phyloP scores from a whole-genome alignment of 2,113 vertebrate genomes.

The Cranoglanis bouderius region DNA sequence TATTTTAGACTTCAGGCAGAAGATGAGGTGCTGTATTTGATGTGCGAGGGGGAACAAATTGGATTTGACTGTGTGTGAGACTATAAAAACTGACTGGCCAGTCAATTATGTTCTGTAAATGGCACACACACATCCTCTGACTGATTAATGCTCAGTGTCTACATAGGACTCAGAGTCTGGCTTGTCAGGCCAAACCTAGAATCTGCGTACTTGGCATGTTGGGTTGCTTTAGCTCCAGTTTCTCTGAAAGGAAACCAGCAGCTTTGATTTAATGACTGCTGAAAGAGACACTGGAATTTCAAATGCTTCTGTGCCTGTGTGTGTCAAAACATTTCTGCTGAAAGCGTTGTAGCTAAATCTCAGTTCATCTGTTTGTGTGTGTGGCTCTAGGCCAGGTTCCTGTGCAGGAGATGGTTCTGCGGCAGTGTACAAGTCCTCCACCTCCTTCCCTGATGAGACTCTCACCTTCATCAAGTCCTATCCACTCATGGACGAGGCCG shows the following conservation, averaged over 20 bases:
- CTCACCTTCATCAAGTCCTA: slow-evolving; percentile 92
- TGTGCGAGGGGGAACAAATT: neutral
- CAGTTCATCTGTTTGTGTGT: neutral
- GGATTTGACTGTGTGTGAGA: neutral
- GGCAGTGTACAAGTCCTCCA: slow-evolving; percentile 75
- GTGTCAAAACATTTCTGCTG: slow-evolving; percentile 16
- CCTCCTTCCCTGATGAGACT: slow-evolving; percentile 87
- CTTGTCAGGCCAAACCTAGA: slow-evolving; percentile 9
- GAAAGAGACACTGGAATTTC: slow-evolving; percentile 26
- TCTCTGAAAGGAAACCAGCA: slow-evolving; percentile 4
- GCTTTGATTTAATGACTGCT: slow-evolving; percentile 46
- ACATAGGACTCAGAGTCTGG: slow-evolving; percentile 6
- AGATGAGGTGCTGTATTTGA: slow-evolving; percentile 26
- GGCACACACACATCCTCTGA: slow-evolving; percentile 1
- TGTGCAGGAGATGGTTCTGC: slow-evolving; percentile 85
- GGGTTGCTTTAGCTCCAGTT: slow-evolving; percentile 13
- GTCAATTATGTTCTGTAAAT: slow-evolving; percentile 25
- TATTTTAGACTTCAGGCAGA: slow-evolving; percentile 14
- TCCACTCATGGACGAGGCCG: slow-evolving; percentile 87
- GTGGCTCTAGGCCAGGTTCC: slow-evolving; percentile 80
- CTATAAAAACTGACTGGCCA: neutral
- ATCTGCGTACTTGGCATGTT: slow-evolving; percentile 17
- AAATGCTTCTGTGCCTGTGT: slow-evolving; percentile 30
- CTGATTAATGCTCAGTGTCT: slow-evolving; percentile 2
- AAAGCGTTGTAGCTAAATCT: neutral